These are phyloP conservation scores for Phyllopteryx taeniolatus DNA, from an alignment of 2,113 vertebrate species.

Conservation along the genomic window DNA sequence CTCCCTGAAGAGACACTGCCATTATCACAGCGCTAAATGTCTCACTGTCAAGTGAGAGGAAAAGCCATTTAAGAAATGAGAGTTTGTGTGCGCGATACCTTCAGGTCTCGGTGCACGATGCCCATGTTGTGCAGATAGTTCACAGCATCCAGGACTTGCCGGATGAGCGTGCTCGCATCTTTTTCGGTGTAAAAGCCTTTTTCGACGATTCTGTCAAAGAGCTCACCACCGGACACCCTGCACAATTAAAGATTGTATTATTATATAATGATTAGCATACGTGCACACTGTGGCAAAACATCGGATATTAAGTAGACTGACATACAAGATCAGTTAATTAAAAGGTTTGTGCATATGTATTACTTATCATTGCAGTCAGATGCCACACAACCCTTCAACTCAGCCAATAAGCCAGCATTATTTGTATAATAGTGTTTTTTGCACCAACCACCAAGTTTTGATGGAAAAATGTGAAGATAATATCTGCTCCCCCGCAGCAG, in stretches of 20 bases:
- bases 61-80: background rate
- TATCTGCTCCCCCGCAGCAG: no score
- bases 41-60: slow-evolving; percentile 11
- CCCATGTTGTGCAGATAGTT: slow-evolving; percentile 67
- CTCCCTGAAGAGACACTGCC: slow-evolving; percentile 1
- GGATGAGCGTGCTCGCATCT: slow-evolving; percentile 62
- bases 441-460: no score
- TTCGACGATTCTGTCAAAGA: slow-evolving; percentile 64
- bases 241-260: background rate
- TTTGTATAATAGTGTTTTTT: no score
- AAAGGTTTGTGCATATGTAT: no score
- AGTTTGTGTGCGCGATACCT: slow-evolving; percentile 27
- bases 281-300: slow-evolving; percentile 8
- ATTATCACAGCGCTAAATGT: slow-evolving; percentile 35
- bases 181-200: slow-evolving; percentile 68
- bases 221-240: slow-evolving; percentile 62
- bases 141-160: slow-evolving; percentile 62
- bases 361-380: no score
- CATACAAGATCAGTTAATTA: no score
- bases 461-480: no score
- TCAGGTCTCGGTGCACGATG: slow-evolving; percentile 63
- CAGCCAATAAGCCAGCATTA: no score
- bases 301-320: background rate
- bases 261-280: background rate
- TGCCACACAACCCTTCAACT: no score